Evolutionary conservation across 2,797 vertebrate genomes (phyloP).

Genomic region (Neomorphus geoffroyi): DNA sequence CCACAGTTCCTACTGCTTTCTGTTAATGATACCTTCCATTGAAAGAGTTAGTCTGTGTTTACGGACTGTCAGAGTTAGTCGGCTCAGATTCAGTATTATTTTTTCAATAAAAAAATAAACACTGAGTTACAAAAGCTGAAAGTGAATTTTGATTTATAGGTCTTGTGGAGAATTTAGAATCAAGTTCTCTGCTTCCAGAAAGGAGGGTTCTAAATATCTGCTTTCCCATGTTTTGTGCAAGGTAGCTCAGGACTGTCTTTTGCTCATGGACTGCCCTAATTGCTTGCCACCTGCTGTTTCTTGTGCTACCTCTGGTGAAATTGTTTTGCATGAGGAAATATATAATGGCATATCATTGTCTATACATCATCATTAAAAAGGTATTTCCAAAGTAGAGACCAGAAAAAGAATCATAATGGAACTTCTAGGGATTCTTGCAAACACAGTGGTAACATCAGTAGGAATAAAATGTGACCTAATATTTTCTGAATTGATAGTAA

Average conservation of each 20-base stretch:
- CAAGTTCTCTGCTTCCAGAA: background rate
- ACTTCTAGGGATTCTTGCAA: background rate
- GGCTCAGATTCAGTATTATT: background rate
- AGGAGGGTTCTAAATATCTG: background rate
- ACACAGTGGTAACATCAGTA: background rate
- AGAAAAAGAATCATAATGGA: background rate
- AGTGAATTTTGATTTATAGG: background rate
- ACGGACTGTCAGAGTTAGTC: background rate
- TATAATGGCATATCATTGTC: background rate
- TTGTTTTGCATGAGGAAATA: background rate
- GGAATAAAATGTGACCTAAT: background rate
- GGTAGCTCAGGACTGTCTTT: background rate
- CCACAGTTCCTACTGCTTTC: background rate
- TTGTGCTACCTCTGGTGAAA: background rate
- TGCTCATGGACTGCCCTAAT: background rate
- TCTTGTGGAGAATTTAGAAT: background rate
- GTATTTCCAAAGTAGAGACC: background rate
- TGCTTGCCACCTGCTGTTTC: background rate
- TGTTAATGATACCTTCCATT: background rate
- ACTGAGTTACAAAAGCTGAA: background rate
- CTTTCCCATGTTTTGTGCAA: background rate
- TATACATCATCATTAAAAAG: background rate
- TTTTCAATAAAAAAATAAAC: background rate
- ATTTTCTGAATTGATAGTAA: background rate
- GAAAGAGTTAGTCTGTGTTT: background rate